Evolutionary conservation across 2,797 vertebrate genomes (phyloP).

Genomic region (Chaenodraco wilsoni): DNA sequence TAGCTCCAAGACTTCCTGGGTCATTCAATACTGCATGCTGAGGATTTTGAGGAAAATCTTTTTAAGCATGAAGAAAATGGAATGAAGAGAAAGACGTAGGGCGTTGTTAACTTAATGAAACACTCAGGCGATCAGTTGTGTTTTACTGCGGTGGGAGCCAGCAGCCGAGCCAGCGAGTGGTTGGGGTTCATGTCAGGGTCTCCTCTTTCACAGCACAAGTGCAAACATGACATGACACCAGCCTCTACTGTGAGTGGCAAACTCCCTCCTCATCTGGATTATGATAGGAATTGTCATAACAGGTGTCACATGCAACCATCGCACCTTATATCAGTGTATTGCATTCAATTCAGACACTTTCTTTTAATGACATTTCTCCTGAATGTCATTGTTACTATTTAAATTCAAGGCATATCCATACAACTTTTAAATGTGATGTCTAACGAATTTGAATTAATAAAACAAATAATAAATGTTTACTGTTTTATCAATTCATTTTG

Average conservation of each 20-base stretch:
- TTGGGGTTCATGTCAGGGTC: slow-evolving; percentile 66
- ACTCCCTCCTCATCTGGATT: slow-evolving; percentile 42
- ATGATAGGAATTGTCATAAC: slow-evolving; percentile 50
- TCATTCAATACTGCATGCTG: slow-evolving; percentile 36
- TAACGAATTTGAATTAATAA: too few relatives aligned
- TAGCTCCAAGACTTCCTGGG: slow-evolving; percentile 28
- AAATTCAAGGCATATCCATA: background rate
- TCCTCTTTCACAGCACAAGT: slow-evolving; percentile 57
- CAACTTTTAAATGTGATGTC: too few relatives aligned
- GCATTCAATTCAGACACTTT: slow-evolving; percentile 5
- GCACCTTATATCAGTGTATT: background rate
- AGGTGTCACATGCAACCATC: slow-evolving; percentile 50
- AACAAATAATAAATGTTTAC: too few relatives aligned
- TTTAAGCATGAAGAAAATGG: slow-evolving; percentile 6
- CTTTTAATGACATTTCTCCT: slow-evolving; percentile 21
- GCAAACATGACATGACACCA: slow-evolving; percentile 73
- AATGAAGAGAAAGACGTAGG: slow-evolving; percentile 16
- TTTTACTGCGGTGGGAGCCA: slow-evolving; percentile 62
- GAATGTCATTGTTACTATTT: background rate
- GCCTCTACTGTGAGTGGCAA: slow-evolving; percentile 51
- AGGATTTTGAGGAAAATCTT: slow-evolving; percentile 12
- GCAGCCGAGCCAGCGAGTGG: slow-evolving; percentile 53
- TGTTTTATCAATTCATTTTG: too few relatives aligned
- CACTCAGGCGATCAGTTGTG: slow-evolving; percentile 64
- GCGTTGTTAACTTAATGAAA: slow-evolving; percentile 73